Evolutionary conservation across 2,888 invertebrate species (phyloP), one percentile per base, ranked within the genome.

Genomic region (Brachycybe producta): DNA sequence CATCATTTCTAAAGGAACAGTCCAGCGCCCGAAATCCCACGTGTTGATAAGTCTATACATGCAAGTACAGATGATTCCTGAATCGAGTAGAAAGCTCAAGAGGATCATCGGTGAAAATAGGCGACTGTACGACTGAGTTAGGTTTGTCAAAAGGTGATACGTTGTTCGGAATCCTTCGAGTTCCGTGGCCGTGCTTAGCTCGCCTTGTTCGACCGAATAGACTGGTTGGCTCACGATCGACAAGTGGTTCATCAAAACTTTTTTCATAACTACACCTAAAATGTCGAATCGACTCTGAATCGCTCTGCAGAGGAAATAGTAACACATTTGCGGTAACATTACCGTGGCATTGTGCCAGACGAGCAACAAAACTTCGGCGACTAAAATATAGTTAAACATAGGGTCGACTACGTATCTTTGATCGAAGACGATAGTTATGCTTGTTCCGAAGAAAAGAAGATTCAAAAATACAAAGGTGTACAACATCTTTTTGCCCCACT

Each of bases 1-100:
- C 19, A 42, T n/a, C 41, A 49, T 32, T 26, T 49, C 49, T 19
- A 49, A 26, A 15, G 49, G 42, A 4, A 49, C 32, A 24, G 32
- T 39, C 49, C 49, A 49, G 19, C 39, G 27, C 8, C 21, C 32
- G 23, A 41, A 19, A 15, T 49, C 41, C 41, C 39, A 41, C 30
- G 27, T 30, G 24, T 49, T 38, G 26, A 49, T 49, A 23, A 49
- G 39, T 11, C 42, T 21, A 34, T 49, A 49, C 49, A 49, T 49
- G 32, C 27, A 49, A 15, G 49, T 49, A 26, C 49, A 49, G n/a
- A 49, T 23, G 26, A 49, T 40, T 17, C 39, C 49, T 3, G 49
- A 49, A n/a, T 49, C 49, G 5, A 49, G 21, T 15, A 49, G 42
- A 15, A 49, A 49, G 2, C 39, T 28, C 13, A 41, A 24, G 15